Evolutionary conservation across 2,888 invertebrate species (phyloP).

Genomic region (Sinohyriopsis cumingii): DNA sequence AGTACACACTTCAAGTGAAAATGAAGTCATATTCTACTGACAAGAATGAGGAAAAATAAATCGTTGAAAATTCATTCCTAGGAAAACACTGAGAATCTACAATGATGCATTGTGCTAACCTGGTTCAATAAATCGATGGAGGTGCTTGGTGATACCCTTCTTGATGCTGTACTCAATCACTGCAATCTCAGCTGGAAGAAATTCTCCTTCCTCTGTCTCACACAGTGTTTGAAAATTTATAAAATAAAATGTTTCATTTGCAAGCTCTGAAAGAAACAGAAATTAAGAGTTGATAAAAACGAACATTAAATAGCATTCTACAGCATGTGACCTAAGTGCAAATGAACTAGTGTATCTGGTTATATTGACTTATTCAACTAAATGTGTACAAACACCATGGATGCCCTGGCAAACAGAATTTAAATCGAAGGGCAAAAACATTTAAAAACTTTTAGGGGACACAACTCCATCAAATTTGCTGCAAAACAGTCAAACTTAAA

Average conservation of each 20-base stretch:
- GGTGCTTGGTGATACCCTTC: slow-evolving; percentile 57
- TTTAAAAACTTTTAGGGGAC: no score
- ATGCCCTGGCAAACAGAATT: no score
- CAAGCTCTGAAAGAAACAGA: slow-evolving; percentile 34
- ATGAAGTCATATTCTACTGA: no score
- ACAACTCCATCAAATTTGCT: no score
- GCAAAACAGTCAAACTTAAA: no score
- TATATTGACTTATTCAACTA: not conserved
- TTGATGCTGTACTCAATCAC: slow-evolving; percentile 58
- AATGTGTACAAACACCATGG: not conserved
- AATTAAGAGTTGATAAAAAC: not conserved
- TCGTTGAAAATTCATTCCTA: no score
- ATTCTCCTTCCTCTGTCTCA: slow-evolving; percentile 53
- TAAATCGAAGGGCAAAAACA: no score
- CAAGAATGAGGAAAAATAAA: no score
- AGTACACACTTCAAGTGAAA: no score
- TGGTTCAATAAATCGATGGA: slow-evolving; percentile 62
- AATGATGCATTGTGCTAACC: slow-evolving; percentile 32
- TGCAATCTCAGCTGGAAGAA: slow-evolving; percentile 62
- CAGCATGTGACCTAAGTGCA: no score
- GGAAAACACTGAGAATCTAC: no score
- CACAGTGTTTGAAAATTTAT: slow-evolving; percentile 61
- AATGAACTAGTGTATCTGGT: not conserved
- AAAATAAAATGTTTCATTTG: slow-evolving; percentile 52
- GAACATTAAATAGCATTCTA: not conserved